A percentile compares a stretch with the other conserved stretches of the same genome.
Evolutionary conservation across 2,888 invertebrate genomes (phyloP).

Genomic region (Eupithecia abbreviata): DNA sequence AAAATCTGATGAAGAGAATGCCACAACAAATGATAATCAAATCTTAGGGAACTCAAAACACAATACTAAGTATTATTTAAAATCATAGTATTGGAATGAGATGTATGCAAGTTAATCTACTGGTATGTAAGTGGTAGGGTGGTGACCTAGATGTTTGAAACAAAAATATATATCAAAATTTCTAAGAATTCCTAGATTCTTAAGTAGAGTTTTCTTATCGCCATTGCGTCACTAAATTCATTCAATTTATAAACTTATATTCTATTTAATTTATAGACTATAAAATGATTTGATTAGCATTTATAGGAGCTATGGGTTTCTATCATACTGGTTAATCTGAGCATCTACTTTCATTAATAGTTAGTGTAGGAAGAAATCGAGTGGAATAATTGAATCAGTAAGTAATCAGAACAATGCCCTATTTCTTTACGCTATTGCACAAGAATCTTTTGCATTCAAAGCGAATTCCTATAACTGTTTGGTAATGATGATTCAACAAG

Average conservation of each 20-base stretch:
- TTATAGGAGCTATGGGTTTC: conserved; percentile 8
- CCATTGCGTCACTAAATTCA: neutral
- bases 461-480: conserved; percentile 33
- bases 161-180: neutral
- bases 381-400: conserved; percentile 14
- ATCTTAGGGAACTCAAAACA: conserved; percentile 25
- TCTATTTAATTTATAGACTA: too few species aligned
- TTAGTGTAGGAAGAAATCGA: conserved; percentile 20
- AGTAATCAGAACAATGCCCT: conserved; percentile 14
- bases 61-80: neutral
- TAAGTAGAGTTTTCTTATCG: neutral
- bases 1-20: conserved; percentile 28
- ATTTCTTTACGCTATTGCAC: conserved; percentile 20
- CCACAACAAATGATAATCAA: conserved; percentile 36
- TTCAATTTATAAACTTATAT: neutral
- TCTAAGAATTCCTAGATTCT: neutral
- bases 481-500: conserved; percentile 35
- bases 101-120: conserved; percentile 9
- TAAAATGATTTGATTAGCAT: conserved; percentile 28
- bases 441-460: conserved; percentile 27
- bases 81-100: conserved; percentile 11
- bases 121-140: neutral
- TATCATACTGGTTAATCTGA: conserved; percentile 20
- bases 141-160: conserved; percentile 3
- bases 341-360: conserved; percentile 22